Base-by-base conservation (phyloP, 2,797 vertebrate genomes). In the Labroides dimidiatus region DNA sequence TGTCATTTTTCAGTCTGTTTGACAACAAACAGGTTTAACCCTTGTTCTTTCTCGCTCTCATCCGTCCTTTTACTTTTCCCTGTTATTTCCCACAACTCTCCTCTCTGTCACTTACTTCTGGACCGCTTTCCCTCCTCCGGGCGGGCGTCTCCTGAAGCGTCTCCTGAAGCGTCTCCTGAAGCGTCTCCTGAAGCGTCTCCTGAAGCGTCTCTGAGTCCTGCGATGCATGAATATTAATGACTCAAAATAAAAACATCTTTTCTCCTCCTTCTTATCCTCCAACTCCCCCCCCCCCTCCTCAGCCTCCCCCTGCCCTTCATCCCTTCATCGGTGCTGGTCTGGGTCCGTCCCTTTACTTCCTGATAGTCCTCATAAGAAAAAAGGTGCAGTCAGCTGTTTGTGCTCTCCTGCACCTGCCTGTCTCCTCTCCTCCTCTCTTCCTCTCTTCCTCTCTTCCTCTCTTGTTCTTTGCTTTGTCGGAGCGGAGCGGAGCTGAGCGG, bases 1-100 rank as follows among this genome's bases (percentile, higher is more conserved):
- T 81, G 71, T 83, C 65, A 73, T 77, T 82, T 73, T 74, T 79
- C 68, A 72, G 64, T 69, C 66, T 60, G 65, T 87, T 75, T 74
- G 62, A 84, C 69, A 74, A 72, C 57, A 85, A 81, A 81, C 69
- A 68, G 71, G 51, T 81, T 78, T 65, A 43, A 65, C 23, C 42
- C 57, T 68, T 47, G 57, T 64, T 17, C 27, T 27, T 16, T 65
- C 68, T 49, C 42, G 57, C 52, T 56, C 64, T 53, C 68, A 70
- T 52, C 53, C 7, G 5, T 9, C 57, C 17, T 56, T 57, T 64
- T n/a, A 44, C n/a, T 41, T 19, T n/a, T 62, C 16, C n/a, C 41
- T 59, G 42, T 72, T 55, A 17, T 72, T 73, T 59, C 52, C 50
- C 2, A 54, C 17, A 48, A 56, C 54, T 58, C 53, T 56, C 43